These are phyloP conservation scores for Busseola fusca DNA, from an alignment of 2,888 invertebrate species.

Conservation along the genomic window DNA sequence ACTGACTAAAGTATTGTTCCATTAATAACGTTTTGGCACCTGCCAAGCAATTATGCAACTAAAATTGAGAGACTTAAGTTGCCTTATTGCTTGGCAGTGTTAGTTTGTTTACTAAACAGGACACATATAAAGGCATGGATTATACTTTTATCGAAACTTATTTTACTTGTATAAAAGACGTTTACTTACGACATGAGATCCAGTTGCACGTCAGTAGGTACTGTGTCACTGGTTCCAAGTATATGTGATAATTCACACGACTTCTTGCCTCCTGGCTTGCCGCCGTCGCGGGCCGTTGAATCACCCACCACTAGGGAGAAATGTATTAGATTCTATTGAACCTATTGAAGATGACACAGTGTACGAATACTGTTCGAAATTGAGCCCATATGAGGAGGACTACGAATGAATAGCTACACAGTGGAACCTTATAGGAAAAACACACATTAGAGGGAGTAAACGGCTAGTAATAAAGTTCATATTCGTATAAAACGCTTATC, in stretches of 20 bases:
- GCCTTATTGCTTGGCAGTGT: neutral
- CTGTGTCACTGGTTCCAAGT: constrained; percentile 94
- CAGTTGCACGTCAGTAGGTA: constrained; percentile 93
- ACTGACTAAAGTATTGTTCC: neutral
- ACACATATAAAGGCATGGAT: constrained; percentile 19
- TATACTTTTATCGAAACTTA: constrained; percentile 1
- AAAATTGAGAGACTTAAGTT: neutral
- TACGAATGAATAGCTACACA: neutral
- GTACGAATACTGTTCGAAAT: neutral
- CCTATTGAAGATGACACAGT: neutral
- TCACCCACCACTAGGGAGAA: constrained; percentile 91
- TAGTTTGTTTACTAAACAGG: constrained; percentile 28
- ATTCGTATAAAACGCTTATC: neutral
- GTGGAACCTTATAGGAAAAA: neutral
- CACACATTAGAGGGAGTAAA: neutral
- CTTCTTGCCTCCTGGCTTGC: constrained; percentile 90
- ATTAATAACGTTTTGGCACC: neutral
- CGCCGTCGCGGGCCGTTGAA: constrained; percentile 92
- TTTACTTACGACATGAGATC: constrained; percentile 91
- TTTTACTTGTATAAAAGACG: neutral
- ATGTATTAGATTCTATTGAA: constrained; percentile 18
- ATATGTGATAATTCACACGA: constrained; percentile 96
- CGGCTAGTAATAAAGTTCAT: neutral
- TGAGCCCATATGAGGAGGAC: neutral
- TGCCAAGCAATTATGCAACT: neutral